Conservation (phyloP, 2,113 vertebrate species). For the Ciconia stormi region DNA sequence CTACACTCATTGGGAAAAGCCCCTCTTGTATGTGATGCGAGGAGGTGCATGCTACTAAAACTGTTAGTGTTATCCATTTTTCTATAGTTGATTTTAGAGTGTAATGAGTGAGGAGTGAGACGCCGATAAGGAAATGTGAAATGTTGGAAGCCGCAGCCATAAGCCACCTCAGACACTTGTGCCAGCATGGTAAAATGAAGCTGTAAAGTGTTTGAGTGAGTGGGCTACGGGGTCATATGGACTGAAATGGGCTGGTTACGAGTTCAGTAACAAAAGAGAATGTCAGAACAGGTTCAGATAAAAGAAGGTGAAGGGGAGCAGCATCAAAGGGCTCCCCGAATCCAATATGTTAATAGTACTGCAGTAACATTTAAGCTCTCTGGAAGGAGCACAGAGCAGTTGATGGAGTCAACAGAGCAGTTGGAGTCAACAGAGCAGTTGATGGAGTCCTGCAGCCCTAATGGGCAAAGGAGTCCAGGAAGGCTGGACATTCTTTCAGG, state of each 20-base stretch:
- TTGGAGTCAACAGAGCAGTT: neutral
- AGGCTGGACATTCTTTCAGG: too few relatives aligned
- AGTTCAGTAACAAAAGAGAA: neutral
- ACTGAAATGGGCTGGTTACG: neutral
- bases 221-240: rapidly evolving
- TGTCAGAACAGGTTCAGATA: neutral
- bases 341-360: neutral
- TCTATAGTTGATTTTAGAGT: neutral
- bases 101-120: neutral
- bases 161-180: neutral
- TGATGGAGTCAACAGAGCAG: neutral
- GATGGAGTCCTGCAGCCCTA: too few relatives aligned
- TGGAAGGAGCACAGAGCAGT: neutral
- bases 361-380: too few relatives aligned
- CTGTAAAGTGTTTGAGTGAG: neutral
- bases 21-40: too few relatives aligned
- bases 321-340: neutral
- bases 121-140: neutral
- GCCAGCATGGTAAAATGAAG: neutral
- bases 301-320: neutral
- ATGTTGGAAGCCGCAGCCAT: neutral
- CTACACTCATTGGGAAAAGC: neutral
- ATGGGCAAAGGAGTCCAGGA: too few relatives aligned
- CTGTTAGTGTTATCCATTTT: neutral
- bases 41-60: neutral